A percentile compares a stretch with the other conserved stretches of the same genome.
Evolutionary conservation across 2,113 vertebrate species (phyloP).

Genomic region (Egretta garzetta): DNA sequence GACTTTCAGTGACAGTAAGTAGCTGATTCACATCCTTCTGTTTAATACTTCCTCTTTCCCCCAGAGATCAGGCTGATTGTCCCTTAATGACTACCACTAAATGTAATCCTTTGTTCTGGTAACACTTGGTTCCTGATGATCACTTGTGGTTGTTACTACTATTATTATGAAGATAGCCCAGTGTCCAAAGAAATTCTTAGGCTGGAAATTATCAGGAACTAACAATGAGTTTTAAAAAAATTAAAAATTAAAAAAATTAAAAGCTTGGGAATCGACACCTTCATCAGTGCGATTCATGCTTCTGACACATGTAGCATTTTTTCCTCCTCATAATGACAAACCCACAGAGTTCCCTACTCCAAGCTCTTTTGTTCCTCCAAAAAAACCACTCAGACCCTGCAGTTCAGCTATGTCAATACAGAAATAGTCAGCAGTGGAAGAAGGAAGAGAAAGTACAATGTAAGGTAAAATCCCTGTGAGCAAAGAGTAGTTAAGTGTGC

Average conservation of each 20-base stretch:
- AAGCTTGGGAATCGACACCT: background rate
- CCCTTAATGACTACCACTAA: background rate
- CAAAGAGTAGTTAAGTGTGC: background rate
- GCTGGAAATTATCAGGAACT: background rate
- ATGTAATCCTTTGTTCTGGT: background rate
- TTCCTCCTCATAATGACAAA: background rate
- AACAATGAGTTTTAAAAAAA: background rate
- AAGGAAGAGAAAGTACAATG: background rate
- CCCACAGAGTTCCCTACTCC: background rate
- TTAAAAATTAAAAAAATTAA: background rate
- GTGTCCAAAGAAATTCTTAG: background rate
- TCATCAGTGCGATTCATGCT: background rate
- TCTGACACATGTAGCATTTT: background rate
- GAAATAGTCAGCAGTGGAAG: background rate
- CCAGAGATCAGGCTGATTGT: background rate
- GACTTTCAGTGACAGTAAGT: conserved; percentile 88
- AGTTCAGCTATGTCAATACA: background rate
- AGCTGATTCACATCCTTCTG: background rate
- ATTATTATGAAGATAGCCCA: background rate
- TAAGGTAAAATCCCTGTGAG: background rate
- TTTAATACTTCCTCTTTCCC: background rate
- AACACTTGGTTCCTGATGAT: background rate
- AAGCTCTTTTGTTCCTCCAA: background rate
- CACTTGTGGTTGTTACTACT: background rate
- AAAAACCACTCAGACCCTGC: background rate